Conservation (phyloP, 2,113 vertebrate genomes). For the Tenrec ecaudatus region DNA sequence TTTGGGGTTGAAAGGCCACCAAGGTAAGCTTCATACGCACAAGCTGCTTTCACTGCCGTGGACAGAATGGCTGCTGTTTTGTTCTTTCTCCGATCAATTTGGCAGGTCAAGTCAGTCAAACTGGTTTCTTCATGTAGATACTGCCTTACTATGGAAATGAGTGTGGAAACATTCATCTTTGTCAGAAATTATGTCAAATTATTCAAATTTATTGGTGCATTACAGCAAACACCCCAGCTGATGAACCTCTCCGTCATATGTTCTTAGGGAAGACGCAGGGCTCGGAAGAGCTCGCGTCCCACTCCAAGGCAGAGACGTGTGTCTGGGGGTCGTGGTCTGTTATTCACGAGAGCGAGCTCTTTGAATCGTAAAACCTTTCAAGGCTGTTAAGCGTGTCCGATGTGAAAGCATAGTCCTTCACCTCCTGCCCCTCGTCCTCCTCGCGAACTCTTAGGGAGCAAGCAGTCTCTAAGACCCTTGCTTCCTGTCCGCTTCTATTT, state of each 20-base stretch:
- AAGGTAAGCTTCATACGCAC: conserved; percentile 29
- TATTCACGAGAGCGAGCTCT: conserved; percentile 70
- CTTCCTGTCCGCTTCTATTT: conserved; percentile 70
- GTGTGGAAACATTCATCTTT: conserved; percentile 84
- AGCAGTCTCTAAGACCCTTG: conserved; percentile 65
- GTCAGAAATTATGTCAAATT: conserved; percentile 87
- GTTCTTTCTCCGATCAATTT: conserved; percentile 72
- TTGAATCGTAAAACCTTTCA: conserved; percentile 58
- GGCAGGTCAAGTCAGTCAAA: conserved; percentile 77
- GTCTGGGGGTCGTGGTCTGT: conserved; percentile 21
- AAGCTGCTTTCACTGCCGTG: conserved; percentile 38
- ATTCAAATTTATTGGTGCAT: conserved; percentile 79
- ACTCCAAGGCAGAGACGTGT: conserved; percentile 61
- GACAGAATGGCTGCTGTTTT: conserved; percentile 54
- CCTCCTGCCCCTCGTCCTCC: conserved; percentile 44
- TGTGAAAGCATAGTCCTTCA: neutral
- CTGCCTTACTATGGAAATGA: conserved; percentile 81
- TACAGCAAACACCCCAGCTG: conserved; percentile 63
- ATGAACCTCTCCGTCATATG: conserved; percentile 77
- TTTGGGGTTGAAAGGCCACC: conserved; percentile 55
- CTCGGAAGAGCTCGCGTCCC: conserved; percentile 65
- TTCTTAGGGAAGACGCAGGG: conserved; percentile 78
- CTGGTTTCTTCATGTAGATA: conserved; percentile 67
- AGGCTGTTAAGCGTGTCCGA: conserved; percentile 59
- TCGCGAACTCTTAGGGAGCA: conserved; percentile 66